Conservation (phyloP, 2,797 vertebrate species). For the Pseudochaenichthys georgianus region DNA sequence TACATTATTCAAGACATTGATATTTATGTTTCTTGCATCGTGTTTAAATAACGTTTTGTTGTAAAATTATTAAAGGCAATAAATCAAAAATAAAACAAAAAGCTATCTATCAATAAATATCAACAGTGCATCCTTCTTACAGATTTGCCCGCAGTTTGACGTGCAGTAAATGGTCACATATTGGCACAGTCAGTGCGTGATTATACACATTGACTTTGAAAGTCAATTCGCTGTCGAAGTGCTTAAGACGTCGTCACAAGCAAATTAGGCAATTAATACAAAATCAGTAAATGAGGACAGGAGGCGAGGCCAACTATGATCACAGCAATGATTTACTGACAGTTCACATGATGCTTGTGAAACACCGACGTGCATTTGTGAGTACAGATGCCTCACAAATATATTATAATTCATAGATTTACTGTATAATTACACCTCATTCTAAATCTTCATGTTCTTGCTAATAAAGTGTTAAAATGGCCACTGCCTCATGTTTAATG, state of each 20-base stretch:
- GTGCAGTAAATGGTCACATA: slow-evolving; percentile 1
- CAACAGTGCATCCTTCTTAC: neutral
- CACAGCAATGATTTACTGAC: slow-evolving; percentile 23
- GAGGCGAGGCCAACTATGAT: neutral
- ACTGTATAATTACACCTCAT: neutral
- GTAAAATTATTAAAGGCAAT: neutral
- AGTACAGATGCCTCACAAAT: slow-evolving; percentile 4
- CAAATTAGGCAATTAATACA: slow-evolving; percentile 33
- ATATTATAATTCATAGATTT: neutral
- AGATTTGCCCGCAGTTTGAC: neutral
- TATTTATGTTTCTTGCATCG: neutral
- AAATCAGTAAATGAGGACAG: slow-evolving; percentile 13
- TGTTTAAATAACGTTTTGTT: neutral
- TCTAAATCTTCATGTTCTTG: slow-evolving; percentile 7
- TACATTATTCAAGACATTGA: neutral
- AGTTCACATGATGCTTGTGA: slow-evolving; percentile 6
- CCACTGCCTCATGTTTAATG: slow-evolving; percentile 10
- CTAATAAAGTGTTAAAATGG: slow-evolving; percentile 16
- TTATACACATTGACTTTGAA: slow-evolving; percentile 27
- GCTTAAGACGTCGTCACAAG: slow-evolving; percentile 25
- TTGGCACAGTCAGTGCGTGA: slow-evolving; percentile 1
- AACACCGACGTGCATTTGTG: slow-evolving; percentile 1
- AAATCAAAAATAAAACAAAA: neutral
- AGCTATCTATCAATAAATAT: neutral
- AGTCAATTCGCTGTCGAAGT: neutral